These are phyloP conservation scores for Elegia similella DNA, from an alignment of 2,888 invertebrate genomes.

Conservation along the genomic window DNA sequence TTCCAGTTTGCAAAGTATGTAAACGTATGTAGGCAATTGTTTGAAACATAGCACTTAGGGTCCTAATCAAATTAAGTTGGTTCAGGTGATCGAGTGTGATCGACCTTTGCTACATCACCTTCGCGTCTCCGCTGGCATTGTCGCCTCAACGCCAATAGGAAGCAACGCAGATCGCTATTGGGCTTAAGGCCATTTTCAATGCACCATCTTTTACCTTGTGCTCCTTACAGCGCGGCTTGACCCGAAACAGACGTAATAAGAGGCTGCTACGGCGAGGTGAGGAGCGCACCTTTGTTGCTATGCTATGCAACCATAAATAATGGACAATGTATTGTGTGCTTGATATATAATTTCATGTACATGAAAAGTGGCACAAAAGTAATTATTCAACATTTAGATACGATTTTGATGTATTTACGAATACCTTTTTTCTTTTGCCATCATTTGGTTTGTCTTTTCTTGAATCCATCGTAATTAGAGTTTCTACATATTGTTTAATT, in stretches of 20 bases:
- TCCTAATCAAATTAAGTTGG: slow-evolving; percentile 22
- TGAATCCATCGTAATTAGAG: too few species aligned
- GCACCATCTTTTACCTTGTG: slow-evolving; percentile 82
- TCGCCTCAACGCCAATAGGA: slow-evolving; percentile 78
- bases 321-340: too few species aligned
- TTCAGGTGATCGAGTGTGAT: slow-evolving; percentile 49
- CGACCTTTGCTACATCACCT: slow-evolving; percentile 74
- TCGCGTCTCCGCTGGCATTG: slow-evolving; percentile 71
- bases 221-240: slow-evolving; percentile 72
- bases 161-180: slow-evolving; percentile 78
- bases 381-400: too few species aligned
- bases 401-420: too few species aligned
- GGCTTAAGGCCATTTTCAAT: slow-evolving; percentile 81
- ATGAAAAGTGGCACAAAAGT: too few species aligned
- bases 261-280: not conserved
- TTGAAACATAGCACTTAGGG: too few species aligned
- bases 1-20: too few species aligned
- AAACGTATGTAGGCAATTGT: not conserved
- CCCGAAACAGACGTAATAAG: slow-evolving; percentile 56
- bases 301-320: not conserved
- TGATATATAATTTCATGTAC: too few species aligned
- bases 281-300: slow-evolving; percentile 7
- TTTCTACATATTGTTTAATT: too few species aligned
- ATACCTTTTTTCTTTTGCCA: too few species aligned
- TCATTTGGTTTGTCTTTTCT: too few species aligned